These are phyloP conservation scores for Salmo trutta DNA, from an alignment of 2,797 vertebrate genomes.

Conservation along the genomic window DNA sequence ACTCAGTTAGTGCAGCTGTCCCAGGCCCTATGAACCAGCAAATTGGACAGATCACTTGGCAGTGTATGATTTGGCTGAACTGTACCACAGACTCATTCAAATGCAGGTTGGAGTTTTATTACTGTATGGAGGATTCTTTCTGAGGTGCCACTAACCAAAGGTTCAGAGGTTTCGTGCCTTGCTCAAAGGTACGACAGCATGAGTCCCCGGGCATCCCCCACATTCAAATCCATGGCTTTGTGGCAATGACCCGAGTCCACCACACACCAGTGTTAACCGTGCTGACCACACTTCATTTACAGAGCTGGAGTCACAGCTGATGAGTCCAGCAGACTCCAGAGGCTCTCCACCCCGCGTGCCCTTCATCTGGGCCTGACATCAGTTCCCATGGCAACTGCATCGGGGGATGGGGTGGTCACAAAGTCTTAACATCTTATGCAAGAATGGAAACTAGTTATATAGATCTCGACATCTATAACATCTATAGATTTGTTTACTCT, in stretches of 20 bases:
- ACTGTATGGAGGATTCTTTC: neutral
- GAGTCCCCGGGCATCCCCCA: neutral
- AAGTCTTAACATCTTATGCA: conserved; percentile 49
- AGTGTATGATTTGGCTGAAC: conserved; percentile 47
- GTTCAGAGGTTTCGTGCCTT: neutral
- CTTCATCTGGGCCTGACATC: conserved; percentile 62
- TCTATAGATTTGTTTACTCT: conserved; percentile 51
- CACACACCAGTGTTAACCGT: conserved; percentile 2
- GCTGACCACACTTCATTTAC: conserved; percentile 17
- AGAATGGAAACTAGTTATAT: conserved; percentile 44
- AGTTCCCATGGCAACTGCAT: conserved; percentile 78
- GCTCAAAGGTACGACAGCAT: neutral
- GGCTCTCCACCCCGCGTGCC: conserved; percentile 50
- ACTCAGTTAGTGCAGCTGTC: conserved; percentile 55
- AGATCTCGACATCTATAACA: conserved; percentile 67
- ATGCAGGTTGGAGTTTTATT: conserved; percentile 41
- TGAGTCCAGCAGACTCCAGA: conserved; percentile 24
- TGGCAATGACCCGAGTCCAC: neutral
- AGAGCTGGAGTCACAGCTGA: conserved; percentile 15
- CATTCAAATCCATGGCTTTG: neutral
- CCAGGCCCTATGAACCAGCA: conserved; percentile 49
- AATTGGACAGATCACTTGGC: conserved; percentile 66
- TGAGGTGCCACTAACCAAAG: neutral
- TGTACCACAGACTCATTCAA: conserved; percentile 58
- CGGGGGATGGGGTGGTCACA: conserved; percentile 67